Base-by-base conservation (phyloP, 1,140 invertebrate species). In the Drosophila eugracilis region DNA sequence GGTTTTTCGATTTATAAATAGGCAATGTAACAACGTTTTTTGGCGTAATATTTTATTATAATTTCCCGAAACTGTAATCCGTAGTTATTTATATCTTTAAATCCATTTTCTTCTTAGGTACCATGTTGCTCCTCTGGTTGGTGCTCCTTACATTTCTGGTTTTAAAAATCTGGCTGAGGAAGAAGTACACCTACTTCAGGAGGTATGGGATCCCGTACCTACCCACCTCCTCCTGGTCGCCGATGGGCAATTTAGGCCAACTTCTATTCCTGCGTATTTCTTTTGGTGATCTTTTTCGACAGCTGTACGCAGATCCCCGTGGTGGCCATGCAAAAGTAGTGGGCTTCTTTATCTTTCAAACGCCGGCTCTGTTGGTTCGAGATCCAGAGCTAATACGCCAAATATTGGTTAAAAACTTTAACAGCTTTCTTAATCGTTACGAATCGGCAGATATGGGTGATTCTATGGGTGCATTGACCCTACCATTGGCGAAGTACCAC, bases 331-430 rank as follows among this genome's bases (percentile, higher is more conserved):
- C 55, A 5, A 88, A 89, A 26, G 19, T 78, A 0, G 69, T 90
- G 4, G 92, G 92, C 4, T 88, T 93, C 45, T 92, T 90, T 66
- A 74, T 92, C 19, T 88, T 92, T 5, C 80, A 91, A 37, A 79
- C 81, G 10, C 94, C 94, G 0, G 90, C 85, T 2, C 47, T 94
- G 1, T 79, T 94, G 5, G 55, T 94, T 0, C 85, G 92, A 3
- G 93, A 94, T 81, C 92, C 92, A 0, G 92, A 93, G 21, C 53
- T 94, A 1, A 91, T 94, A 1, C 92, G 92, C 36, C 62, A 83
- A 15, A 89, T 94, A 50, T 58, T 94, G 1, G 83, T 94, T 3
- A 93, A 93, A 63, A 91, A 92, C 48, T 93, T 93, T 37, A 89
- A 92, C 41, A 74, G 54, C 22, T 91, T 91, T 34, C 57, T 79